Conservation (phyloP, 2,113 vertebrate species). For the Grus americana region DNA sequence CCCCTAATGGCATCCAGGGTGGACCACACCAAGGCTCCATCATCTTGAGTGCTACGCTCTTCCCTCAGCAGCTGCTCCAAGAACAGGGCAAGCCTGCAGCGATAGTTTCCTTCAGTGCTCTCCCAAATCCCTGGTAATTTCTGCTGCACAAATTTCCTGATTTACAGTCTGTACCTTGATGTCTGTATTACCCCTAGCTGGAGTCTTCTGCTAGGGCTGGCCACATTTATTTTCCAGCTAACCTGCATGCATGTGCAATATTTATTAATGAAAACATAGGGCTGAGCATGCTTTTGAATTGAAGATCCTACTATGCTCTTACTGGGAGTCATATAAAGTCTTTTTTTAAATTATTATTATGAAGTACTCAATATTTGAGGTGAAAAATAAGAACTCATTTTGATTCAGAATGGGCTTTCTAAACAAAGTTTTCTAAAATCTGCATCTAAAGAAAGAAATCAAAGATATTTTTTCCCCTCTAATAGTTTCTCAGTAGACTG, state of each 20-base stretch:
- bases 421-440: neutral
- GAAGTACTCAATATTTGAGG: neutral
- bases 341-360: neutral
- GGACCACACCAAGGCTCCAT: neutral
- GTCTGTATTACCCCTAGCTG: neutral
- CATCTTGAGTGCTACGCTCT: neutral
- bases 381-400: neutral
- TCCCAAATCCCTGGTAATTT: neutral
- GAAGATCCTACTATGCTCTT: neutral
- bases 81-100: neutral
- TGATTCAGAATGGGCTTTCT: neutral
- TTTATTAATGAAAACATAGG: neutral
- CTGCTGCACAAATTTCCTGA: neutral
- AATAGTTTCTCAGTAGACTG: neutral
- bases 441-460: neutral
- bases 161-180: rapidly evolving
- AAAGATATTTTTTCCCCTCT: neutral
- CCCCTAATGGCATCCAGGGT: neutral
- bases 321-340: neutral
- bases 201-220: neutral
- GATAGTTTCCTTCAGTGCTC: neutral
- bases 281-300: neutral
- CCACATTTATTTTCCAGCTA: neutral
- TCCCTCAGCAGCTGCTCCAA: neutral
- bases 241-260: neutral